Evolutionary conservation across 37 sponge, comb jelly and placozoan species (phyloP).

Genomic region (Bolinopsis microptera): DNA sequence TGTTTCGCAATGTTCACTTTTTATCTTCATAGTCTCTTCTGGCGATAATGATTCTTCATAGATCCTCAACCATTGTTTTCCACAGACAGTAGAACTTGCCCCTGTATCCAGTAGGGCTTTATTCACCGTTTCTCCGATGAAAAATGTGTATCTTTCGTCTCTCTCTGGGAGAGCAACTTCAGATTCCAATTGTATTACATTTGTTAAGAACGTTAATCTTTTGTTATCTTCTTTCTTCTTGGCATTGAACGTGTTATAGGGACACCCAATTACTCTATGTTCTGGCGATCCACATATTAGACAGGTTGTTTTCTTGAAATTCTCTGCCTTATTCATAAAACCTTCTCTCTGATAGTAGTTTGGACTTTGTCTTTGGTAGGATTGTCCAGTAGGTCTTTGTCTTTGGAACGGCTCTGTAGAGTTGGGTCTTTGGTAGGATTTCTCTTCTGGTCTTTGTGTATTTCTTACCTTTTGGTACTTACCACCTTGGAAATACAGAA

Average conservation of each 20-base stretch:
- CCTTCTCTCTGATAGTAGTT: neutral
- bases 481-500: neutral
- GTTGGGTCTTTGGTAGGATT: no score
- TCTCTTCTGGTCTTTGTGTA: neutral
- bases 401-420: neutral
- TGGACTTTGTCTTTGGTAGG: neutral
- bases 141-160: neutral
- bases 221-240: neutral
- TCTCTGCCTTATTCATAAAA: neutral
- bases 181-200: neutral
- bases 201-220: neutral
- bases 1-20: neutral
- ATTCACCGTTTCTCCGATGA: conserved; percentile 28
- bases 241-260: neutral
- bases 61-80: neutral
- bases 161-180: neutral
- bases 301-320: neutral
- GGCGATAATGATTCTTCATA: neutral
- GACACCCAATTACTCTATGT: neutral
- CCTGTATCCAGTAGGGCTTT: neutral
- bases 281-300: neutral
- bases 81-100: conserved; percentile 5
- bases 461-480: neutral
- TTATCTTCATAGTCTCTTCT: neutral
- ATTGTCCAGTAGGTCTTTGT: neutral